Percentiles rank a stretch among this genome's conserved stretches.
Evolutionary conservation across 1,140 invertebrate species (phyloP).

Genomic region (Trichonephila inaurata): DNA sequence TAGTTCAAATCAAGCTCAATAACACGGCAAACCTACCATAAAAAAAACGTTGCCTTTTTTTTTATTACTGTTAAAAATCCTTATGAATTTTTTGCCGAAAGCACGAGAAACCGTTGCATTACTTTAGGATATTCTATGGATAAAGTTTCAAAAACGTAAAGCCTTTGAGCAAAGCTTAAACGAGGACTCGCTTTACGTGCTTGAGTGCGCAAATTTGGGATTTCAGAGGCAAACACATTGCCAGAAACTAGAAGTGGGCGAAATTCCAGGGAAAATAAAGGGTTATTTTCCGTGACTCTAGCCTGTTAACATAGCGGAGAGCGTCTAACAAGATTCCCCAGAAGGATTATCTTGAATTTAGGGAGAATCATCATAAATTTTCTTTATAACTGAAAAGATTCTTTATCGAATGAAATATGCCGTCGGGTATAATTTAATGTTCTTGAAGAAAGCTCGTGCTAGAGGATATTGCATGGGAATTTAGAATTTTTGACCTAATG

Average conservation of each 20-base stretch:
- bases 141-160: background rate
- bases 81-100: background rate
- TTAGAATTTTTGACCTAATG: too few relatives aligned
- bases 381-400: background rate
- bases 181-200: background rate
- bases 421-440: background rate
- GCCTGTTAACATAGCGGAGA: background rate
- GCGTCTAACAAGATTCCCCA: background rate
- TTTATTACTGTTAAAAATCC: too few relatives aligned
- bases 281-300: background rate
- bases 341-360: background rate
- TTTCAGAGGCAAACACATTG: background rate
- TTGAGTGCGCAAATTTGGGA: background rate
- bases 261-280: background rate
- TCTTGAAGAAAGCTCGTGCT: background rate
- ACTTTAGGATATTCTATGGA: background rate
- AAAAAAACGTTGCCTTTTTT: background rate
- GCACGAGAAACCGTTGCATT: background rate
- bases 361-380: background rate
- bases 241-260: background rate
- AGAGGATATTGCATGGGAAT: too few relatives aligned
- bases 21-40: background rate
- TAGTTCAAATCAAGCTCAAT: background rate
- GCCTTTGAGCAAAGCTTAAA: background rate
- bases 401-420: background rate